Base-by-base conservation (phyloP, 2,888 invertebrate genomes). In the Phyllotreta striolata region DNA sequence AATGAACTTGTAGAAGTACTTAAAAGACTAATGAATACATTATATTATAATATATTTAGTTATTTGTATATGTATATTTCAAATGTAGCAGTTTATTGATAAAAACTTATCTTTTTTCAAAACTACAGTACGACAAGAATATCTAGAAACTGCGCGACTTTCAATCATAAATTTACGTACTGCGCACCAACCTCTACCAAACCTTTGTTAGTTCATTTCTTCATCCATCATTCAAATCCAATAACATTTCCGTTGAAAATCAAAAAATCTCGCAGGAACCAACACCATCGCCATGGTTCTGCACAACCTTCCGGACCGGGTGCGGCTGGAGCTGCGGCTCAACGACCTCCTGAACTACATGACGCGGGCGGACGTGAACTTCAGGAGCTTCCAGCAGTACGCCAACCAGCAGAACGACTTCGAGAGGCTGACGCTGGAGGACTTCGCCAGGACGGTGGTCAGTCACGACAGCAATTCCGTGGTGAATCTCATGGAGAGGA, bases 381-480 rank as follows among this genome's bases (percentile, higher is more conserved):
- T 88, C 69, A 77, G 83, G 35, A 83, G 85, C 73, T 89, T 90
- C 87, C 77, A 84, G 66, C 84, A 84, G 57, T 88, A 89, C 75
- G 84, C 86, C 58, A 78, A 81, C 5, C 65, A 71, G 7, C 64
- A 72, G 5, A 70, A 76, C 8, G 67, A 72, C 38, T 81, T 88
- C 69, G 90, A 92, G 77, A 78, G 82, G 67, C 83, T 83, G 64
- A 93, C 93, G 5, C 76, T 92, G 68, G 84, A 89, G 74, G 86
- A 88, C 74, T 92, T 92, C 76, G 91, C 92, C 0, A 84, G 83
- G 69, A 86, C 86, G 81, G 88, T 88, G 44, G 88, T 91, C 1
- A 88, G 91, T 0, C 89, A 89, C 71, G 86, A 87, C 72, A 81
- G 87, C 0, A 83, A 85, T 47, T 89, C 90, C 1, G 82, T 92